Percentiles rank a stretch among this genome's conserved stretches.
phyloP scores from a whole-genome alignment of 2,888 invertebrate species.

The Cosmorhoe ocellata region DNA sequence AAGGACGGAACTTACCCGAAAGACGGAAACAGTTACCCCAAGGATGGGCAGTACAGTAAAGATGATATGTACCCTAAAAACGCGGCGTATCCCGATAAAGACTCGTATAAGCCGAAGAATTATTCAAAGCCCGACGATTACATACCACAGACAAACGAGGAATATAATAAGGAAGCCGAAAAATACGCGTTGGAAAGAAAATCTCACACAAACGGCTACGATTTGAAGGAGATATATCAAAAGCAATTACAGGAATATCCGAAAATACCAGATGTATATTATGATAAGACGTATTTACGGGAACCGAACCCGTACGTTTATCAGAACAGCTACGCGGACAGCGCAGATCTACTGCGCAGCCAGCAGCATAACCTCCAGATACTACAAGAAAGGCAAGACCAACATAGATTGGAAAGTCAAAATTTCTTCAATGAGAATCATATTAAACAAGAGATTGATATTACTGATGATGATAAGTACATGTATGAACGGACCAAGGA shows the following conservation, averaged over 20 bases:
- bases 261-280: conserved; percentile 47
- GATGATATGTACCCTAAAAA: conserved; percentile 16
- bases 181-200: conserved; percentile 69
- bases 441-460: conserved; percentile 71
- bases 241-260: conserved; percentile 43
- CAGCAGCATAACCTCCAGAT: conserved; percentile 71
- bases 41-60: background rate
- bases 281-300: conserved; percentile 44
- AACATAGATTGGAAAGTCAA: conserved; percentile 64
- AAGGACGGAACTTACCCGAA: conserved; percentile 22
- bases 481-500: conserved; percentile 64
- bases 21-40: conserved; percentile 2
- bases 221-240: conserved; percentile 46
- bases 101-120: conserved; percentile 49
- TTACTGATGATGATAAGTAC: conserved; percentile 67
- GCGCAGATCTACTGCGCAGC: conserved; percentile 59
- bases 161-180: conserved; percentile 73
- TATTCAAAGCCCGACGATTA: conserved; percentile 67
- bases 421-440: conserved; percentile 68
- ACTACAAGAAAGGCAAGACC: conserved; percentile 51
- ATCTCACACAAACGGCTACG: conserved; percentile 52
- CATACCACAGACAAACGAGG: conserved; percentile 70
- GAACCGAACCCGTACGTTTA: conserved; percentile 30
- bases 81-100: conserved; percentile 21
- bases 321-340: conserved; percentile 49